Evolutionary conservation across 2,797 vertebrate genomes (phyloP), one percentile per base, ranked within the genome.

Genomic region (Myiotriccus ornatus): DNA sequence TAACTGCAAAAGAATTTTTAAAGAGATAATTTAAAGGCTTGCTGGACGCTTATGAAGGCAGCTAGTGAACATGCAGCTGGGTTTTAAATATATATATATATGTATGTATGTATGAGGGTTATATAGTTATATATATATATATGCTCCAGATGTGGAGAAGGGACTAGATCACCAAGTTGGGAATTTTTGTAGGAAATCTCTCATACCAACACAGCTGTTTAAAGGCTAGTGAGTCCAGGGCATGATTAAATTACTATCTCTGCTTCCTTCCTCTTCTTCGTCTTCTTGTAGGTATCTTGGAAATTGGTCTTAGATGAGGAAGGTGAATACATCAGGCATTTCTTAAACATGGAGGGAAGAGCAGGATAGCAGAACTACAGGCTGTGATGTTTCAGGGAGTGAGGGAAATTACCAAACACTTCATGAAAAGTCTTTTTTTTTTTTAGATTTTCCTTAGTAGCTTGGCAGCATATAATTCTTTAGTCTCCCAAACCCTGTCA

Each of bases 381-480:
- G 7, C 46, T 65, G 55, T 2, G 24, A 50, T 78, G 87, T 63
- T 57, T 65, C 65, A 92, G 50, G 39, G 87, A 90, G 47, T 4
- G 59, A 89, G 59, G 59, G 73, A 90, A 84, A 86, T 84, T 84
- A 93, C 79, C 65, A 52, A 82, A 52, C 55, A 84, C 52, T 67
- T 87, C 65, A 78, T 52, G 57, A 91, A 46, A 89, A 89, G 43
- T 41, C 9, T 16, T 15, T n/a, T 53, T 75, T 57, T 19, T 62
- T 20, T 22, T 52, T 20, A 84, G 46, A 25, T 83, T 83, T 94
- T 92, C 44, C 81, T 74, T 46, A 77, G 78, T 93, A 95, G 64
- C 92, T 93, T 92, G 92, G 90, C 92, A 94, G 89, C 93, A 87
- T 71, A 49, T 74, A 81, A 87, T 87, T 94, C 86, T 96, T 76